phyloP scores from a whole-genome alignment of 2,113 vertebrate genomes.

The Bathybates hornii region DNA sequence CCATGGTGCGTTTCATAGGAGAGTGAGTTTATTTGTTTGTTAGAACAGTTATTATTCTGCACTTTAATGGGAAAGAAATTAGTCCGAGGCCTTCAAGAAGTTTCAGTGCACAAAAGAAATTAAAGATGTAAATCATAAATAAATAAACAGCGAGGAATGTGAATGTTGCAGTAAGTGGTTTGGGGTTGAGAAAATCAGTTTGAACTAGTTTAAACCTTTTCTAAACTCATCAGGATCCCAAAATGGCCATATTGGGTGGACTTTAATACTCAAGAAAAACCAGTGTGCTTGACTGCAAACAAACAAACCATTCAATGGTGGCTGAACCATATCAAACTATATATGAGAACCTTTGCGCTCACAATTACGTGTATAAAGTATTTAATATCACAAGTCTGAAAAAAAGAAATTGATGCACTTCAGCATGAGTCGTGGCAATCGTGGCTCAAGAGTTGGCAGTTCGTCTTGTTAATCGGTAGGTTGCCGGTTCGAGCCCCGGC shows the following conservation, averaged over 20 bases:
- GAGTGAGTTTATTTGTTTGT: not conserved
- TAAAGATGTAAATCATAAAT: constrained; percentile 2
- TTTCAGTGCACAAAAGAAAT: not conserved
- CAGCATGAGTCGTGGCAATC: rapidly evolving
- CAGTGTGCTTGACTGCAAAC: not conserved
- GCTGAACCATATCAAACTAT: not conserved
- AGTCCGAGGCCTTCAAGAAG: not conserved
- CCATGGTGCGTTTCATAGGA: not conserved
- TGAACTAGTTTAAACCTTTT: not conserved
- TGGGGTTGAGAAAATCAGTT: not conserved
- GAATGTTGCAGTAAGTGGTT: not conserved
- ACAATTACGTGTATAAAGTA: not conserved
- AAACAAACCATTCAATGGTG: not conserved
- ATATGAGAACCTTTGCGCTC: not conserved
- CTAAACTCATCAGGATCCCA: not conserved
- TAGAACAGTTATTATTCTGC: constrained; percentile 7
- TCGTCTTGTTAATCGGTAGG: rapidly evolving
- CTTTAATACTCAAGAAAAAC: not conserved
- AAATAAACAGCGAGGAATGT: not conserved
- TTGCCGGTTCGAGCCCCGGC: rapidly evolving
- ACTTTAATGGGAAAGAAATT: constrained; percentile 43
- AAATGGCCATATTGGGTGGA: not conserved
- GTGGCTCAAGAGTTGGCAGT: rapidly evolving
- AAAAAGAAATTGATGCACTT: not conserved
- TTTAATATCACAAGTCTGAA: not conserved